Base-by-base conservation (phyloP, 2,888 invertebrate genomes). In the Harpalus rubripes region DNA sequence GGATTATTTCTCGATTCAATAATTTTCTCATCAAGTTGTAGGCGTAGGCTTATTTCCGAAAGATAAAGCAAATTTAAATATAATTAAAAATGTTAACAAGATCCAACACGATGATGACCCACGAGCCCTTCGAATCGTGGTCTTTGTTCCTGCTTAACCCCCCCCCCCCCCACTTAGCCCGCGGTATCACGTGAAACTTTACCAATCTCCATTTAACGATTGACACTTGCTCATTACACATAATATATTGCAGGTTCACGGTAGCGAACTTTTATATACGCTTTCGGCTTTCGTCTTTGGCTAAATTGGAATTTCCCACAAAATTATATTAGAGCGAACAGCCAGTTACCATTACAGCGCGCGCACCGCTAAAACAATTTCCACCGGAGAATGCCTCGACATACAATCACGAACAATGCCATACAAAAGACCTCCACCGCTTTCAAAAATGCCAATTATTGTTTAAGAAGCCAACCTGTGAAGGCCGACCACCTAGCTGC, bases 301-400 rank as follows among this genome's bases (percentile, higher is more conserved):
- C 58, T 44, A 65, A 81, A 81, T 81, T 81, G 81, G 81, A 63
- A 81, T 81, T 80, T 81, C 63, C 81, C 65, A 22, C 81, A 65
- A 81, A 81, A 81, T 81, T 81, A 81, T 81, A 81, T 81, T 81
- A 81, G 63, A 78, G 58, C n/a, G 58, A 74, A 44, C 72, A 72
- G 72, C 72, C 72, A 72, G 74, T 52, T 52, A 74, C 52, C 52
- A 74, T 74, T 74, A 74, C 26, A n/a, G 58, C 26, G 32, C 7
- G 22, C 52, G 76, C 22, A 58, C 12, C 26, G 76, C 52, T 76
- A 76, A 76, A 76, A 76, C 76, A 76, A 76, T 76, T 76, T 76
- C 52, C 22, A 76, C 44, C 44, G 18, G 76, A 56, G 56, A 56
- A 74, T 74, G 44, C 74, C 15, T 76, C 76, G 44, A 56, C 1